Evolutionary conservation across 2,797 vertebrate species (phyloP).

Genomic region (Triplophysa bombifrons): DNA sequence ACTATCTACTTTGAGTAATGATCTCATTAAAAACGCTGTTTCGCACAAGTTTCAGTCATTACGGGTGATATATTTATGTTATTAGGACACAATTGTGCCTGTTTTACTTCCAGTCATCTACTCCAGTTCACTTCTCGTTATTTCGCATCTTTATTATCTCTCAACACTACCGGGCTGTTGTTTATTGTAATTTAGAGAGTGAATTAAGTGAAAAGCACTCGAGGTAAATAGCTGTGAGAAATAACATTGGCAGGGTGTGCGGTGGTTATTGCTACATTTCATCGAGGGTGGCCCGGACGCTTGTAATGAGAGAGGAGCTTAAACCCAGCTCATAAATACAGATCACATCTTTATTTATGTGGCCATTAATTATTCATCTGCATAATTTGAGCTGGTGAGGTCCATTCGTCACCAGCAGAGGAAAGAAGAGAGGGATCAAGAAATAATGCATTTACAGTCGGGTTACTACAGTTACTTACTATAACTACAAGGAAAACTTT

Average conservation of each 20-base stretch:
- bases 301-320: conserved; percentile 43
- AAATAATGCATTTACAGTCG: background rate
- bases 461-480: too few species aligned
- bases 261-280: conserved; percentile 10
- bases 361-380: conserved; percentile 67
- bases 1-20: conserved; percentile 13
- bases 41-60: conserved; percentile 1
- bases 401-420: conserved; percentile 28
- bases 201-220: conserved; percentile 29
- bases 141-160: conserved; percentile 33
- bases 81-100: conserved; percentile 32
- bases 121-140: background rate
- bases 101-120: conserved; percentile 24
- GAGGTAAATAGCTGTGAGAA: conserved; percentile 28
- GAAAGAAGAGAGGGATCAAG: background rate
- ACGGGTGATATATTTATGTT: conserved; percentile 13
- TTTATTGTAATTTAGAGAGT: conserved; percentile 30
- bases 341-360: conserved; percentile 62
- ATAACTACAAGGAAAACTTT: too few species aligned
- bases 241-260: conserved; percentile 14
- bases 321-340: conserved; percentile 62
- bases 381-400: conserved; percentile 49
- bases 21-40: background rate
- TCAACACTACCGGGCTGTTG: background rate
- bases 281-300: conserved; percentile 37